A percentile compares a stretch with the other conserved stretches of the same genome.
phyloP scores from a whole-genome alignment of 2,113 vertebrate species.

The Anhinga anhinga region DNA sequence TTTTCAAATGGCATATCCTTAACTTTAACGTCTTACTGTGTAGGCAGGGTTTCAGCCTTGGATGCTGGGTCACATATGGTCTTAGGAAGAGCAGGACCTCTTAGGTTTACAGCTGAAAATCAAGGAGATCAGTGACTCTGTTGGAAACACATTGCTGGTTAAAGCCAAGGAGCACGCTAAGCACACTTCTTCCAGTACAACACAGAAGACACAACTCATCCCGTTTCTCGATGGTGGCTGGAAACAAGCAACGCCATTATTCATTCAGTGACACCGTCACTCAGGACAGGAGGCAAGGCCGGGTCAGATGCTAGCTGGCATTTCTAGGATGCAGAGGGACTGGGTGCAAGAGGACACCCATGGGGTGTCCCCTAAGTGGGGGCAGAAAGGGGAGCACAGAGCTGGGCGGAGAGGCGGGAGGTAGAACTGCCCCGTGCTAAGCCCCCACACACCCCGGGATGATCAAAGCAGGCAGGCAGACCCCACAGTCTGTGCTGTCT shows the following conservation, averaged over 20 bases:
- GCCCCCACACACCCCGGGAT: fast-evolving
- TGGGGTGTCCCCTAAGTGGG: background rate
- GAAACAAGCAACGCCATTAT: background rate
- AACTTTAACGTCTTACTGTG: background rate
- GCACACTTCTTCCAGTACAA: background rate
- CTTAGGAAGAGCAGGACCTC: background rate
- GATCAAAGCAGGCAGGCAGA: background rate
- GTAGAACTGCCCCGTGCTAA: background rate
- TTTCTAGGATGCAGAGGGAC: background rate
- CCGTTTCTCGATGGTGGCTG: fast-evolving
- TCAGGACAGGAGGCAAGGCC: fast-evolving
- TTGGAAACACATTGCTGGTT: background rate
- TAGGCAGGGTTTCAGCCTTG: background rate
- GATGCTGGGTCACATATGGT: background rate
- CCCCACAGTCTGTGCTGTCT: fast-evolving
- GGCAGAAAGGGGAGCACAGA: background rate
- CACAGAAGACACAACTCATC: fast-evolving
- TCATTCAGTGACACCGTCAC: background rate
- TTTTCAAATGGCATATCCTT: background rate
- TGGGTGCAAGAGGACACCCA: background rate
- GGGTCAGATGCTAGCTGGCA: fast-evolving
- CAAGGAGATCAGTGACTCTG: background rate
- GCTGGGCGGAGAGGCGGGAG: background rate
- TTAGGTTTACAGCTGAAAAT: background rate
- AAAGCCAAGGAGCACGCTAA: background rate